These are phyloP conservation scores for Benitochromis conjunctus DNA, from an alignment of 2,113 vertebrate genomes.

Conservation along the genomic window DNA sequence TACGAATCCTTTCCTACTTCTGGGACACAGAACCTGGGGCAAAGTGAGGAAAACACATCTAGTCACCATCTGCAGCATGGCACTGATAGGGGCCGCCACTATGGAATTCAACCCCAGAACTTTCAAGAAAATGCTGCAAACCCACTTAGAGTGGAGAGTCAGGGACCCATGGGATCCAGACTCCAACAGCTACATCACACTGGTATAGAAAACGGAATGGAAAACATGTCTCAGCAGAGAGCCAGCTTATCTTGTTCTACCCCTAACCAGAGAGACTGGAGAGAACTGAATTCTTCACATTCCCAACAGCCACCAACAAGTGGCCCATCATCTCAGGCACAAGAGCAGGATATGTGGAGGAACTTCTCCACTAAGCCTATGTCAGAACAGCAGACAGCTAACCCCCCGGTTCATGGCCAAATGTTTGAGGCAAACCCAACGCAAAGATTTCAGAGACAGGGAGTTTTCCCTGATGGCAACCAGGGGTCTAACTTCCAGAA, in stretches of 20 bases:
- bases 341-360: slow-evolving; percentile 64
- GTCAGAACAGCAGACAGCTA: slow-evolving; percentile 61
- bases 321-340: slow-evolving; percentile 44
- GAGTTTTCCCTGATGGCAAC: slow-evolving; percentile 42
- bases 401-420: slow-evolving; percentile 65
- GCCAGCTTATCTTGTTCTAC: slow-evolving; percentile 20
- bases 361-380: slow-evolving; percentile 69
- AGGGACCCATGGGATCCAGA: neutral
- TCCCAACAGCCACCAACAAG: slow-evolving; percentile 48
- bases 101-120: slow-evolving; percentile 42
- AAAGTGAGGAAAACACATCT: slow-evolving; percentile 50
- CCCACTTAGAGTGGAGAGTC: slow-evolving; percentile 25
- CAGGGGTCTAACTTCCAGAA: slow-evolving; percentile 54
- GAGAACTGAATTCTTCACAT: slow-evolving; percentile 75
- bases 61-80: slow-evolving; percentile 32
- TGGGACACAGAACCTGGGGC: slow-evolving; percentile 59
- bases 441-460: slow-evolving; percentile 70
- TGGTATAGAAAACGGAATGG: slow-evolving; percentile 63
- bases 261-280: slow-evolving; percentile 77
- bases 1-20: slow-evolving; percentile 59
- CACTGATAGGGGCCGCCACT: slow-evolving; percentile 38
- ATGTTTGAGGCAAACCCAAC: slow-evolving; percentile 68
- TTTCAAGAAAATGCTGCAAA: slow-evolving; percentile 45
- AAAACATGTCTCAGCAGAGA: slow-evolving; percentile 51
- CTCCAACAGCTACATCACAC: slow-evolving; percentile 28